Percentiles rank a stretch among this genome's conserved stretches.
Conservation (phyloP, 2,888 invertebrate species). For the Acanthosepion esculentum region DNA sequence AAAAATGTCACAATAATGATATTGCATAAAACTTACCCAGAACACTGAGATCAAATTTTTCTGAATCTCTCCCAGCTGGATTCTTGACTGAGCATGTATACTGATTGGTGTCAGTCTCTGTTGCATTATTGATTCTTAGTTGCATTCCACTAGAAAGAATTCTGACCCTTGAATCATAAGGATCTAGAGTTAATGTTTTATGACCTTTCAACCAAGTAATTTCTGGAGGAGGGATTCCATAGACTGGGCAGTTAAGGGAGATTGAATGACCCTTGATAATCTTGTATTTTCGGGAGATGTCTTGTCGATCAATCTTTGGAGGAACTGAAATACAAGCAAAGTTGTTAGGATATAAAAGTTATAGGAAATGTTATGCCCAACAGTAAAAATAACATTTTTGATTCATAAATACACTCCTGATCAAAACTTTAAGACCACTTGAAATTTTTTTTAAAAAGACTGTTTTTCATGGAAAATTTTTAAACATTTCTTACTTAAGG, state of each 20-base stretch:
- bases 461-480: too few species aligned
- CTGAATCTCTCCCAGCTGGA: conserved; percentile 70
- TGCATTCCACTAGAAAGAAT: conserved; percentile 59
- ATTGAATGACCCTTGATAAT: conserved; percentile 69
- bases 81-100: conserved; percentile 74
- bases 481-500: too few species aligned
- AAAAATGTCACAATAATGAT: too few species aligned
- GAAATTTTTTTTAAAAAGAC: too few species aligned
- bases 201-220: conserved; percentile 65
- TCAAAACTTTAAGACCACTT: too few species aligned
- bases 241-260: conserved; percentile 71
- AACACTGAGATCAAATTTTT: conserved; percentile 52
- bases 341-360: too few species aligned
- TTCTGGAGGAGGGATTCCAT: conserved; percentile 69
- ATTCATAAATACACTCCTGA: too few species aligned
- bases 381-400: too few species aligned
- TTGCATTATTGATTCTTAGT: conserved; percentile 58
- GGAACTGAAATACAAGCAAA: conserved; percentile 65
- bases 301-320: conserved; percentile 64
- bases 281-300: conserved; percentile 59
- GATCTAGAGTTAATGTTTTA: not conserved
- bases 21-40: conserved; percentile 51
- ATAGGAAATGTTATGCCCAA: too few species aligned
- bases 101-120: conserved; percentile 55
- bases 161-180: conserved; percentile 50